Evolutionary conservation across 2,797 vertebrate genomes (phyloP), one percentile per base, ranked within the genome.

Genomic region (Gila robusta): DNA sequence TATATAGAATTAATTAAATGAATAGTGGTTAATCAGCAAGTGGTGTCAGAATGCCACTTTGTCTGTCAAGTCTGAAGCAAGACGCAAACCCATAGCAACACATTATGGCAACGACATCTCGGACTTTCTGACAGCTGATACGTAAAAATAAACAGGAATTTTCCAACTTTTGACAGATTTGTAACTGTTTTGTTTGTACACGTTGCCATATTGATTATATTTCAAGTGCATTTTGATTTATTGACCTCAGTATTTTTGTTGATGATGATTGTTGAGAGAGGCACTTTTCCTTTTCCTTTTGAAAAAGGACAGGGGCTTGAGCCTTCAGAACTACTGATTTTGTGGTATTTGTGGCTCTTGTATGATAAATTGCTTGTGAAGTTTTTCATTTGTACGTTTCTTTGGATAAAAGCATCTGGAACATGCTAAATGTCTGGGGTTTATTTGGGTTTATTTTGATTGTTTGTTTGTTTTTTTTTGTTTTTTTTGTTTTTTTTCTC

Each of bases 401-500:
- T 79, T 41, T 79, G 23, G 35, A 39, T n/a, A 26, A 79, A 78
- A 37, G 19, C 32, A 74, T 32, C 8, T 73, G 71, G 1, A 6
- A 52, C 19, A 26, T 62, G 9, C n/a, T 54, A 19, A 67, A 35
- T 67, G 14, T 69, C 7, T 35, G 17, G 0, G 23, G 8, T 59
- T 41, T 41, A 32, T 59, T 44, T 17, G 0, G 5, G 5, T 47
- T 82, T 14, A 79, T 47, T 47, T 41, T 54, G 19, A 49, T 14
- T 47, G 44, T 14, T 47, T 32, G 0, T 32, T 32, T 32, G 1
- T 19, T 83, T 66, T 32, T 47, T 81, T 90, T 83, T 66, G 26
- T 47, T 81, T 90, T 32, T 32, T 32, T 32, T 32, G 1, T 19
- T 83, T 66, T 32, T 47, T 81, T 90, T 87, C 91, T 66, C 1